These are phyloP conservation scores for Paramuricea clavata DNA, from an alignment of 92 coral and sea anemone species.

Conservation along the genomic window DNA sequence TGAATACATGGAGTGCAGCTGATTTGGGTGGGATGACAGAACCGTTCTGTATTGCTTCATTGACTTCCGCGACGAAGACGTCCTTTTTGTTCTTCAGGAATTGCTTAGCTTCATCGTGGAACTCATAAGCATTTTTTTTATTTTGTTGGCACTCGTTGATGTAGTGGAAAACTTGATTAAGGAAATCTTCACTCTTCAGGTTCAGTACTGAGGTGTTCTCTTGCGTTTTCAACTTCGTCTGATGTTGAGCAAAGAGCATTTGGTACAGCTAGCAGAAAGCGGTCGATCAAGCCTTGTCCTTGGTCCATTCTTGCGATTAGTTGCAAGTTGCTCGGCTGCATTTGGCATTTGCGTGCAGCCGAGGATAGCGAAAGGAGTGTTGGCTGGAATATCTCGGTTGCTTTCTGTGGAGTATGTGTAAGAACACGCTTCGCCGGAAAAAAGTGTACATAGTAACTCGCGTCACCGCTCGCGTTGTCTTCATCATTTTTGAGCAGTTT, in stretches of 20 bases:
- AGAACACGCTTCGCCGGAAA: no score
- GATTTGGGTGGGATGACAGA: not conserved
- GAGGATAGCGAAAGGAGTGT: no score
- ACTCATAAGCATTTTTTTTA: not conserved
- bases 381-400: not conserved
- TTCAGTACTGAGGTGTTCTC: not conserved
- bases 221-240: slow-evolving; percentile 15
- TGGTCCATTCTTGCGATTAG: not conserved
- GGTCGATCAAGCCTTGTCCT: no score
- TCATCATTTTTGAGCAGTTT: no score
- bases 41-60: not conserved
- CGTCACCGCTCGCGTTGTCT: slow-evolving; percentile 5
- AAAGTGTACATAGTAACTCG: no score
- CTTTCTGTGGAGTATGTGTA: no score
- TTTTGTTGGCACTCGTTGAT: not conserved
- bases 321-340: not conserved
- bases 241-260: slow-evolving; percentile 14
- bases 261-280: slow-evolving; percentile 12
- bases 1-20: no score
- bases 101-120: not conserved
- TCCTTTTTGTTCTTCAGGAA: not conserved
- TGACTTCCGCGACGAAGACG: not conserved
- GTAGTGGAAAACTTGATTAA: slow-evolving; percentile 14
- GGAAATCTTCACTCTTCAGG: no score
- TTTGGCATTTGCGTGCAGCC: no score